Conservation (phyloP, 2,113 vertebrate genomes). For the Ascaphus truei region DNA sequence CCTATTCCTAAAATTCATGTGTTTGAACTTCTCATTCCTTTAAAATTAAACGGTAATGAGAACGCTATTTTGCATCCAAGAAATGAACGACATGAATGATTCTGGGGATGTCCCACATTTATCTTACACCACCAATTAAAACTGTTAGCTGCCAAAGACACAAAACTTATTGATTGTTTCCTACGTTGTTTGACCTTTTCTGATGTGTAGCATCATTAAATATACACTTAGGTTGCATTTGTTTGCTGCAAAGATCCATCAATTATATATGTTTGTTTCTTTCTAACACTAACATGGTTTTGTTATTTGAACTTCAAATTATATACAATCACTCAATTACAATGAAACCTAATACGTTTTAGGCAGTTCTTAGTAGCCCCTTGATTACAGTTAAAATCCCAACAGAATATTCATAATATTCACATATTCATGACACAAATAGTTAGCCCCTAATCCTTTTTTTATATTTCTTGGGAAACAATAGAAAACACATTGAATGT, state of each 20-base stretch:
- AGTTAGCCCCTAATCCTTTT: neutral
- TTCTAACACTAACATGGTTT: neutral
- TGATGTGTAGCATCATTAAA: neutral
- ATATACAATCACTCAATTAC: neutral
- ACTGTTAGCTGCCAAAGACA: neutral
- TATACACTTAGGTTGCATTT: slow-evolving; percentile 14
- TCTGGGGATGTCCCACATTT: neutral
- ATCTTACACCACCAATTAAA: neutral
- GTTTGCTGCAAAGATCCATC: neutral
- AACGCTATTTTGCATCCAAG: neutral
- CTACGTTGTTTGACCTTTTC: slow-evolving; percentile 19
- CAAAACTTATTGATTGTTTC: slow-evolving; percentile 10
- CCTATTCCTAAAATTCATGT: too few species aligned
- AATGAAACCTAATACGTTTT: neutral
- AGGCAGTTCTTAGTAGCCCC: neutral
- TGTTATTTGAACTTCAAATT: slow-evolving; percentile 11
- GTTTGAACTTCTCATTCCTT: too few species aligned
- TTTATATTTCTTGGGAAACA: slow-evolving; percentile 1
- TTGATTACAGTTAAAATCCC: neutral
- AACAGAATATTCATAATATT: neutral
- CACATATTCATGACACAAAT: neutral
- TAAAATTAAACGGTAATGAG: neutral
- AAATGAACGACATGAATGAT: neutral
- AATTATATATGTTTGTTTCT: slow-evolving; percentile 2
- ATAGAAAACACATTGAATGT: neutral